Percentiles rank a stretch among this genome's conserved stretches.
phyloP scores from a whole-genome alignment of 1,140 invertebrate genomes.

The Solenopsis fugax region DNA sequence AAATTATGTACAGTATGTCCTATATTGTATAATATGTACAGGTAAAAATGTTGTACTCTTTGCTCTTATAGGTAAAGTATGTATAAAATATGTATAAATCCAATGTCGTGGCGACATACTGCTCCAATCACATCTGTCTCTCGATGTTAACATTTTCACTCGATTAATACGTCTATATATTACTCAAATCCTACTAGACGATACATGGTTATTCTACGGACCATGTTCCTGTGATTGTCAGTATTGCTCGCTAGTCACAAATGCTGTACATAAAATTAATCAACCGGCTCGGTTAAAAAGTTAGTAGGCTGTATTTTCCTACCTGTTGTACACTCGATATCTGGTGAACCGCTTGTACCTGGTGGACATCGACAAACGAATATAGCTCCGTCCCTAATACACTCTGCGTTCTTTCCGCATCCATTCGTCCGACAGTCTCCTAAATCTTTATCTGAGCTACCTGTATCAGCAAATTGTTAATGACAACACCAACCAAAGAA shows the following conservation, averaged over 20 bases:
- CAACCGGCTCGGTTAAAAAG: slow-evolving; percentile 78
- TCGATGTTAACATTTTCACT: slow-evolving; percentile 84
- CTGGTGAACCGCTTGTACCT: slow-evolving; percentile 91
- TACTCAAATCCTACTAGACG: slow-evolving; percentile 81
- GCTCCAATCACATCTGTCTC: slow-evolving; percentile 87
- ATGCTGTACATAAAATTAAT: slow-evolving; percentile 85
- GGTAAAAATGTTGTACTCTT: slow-evolving; percentile 57
- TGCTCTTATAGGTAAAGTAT: slow-evolving; percentile 47
- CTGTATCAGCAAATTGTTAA: slow-evolving; percentile 82
- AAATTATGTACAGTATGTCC: slow-evolving; percentile 83
- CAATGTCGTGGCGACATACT: slow-evolving; percentile 68
- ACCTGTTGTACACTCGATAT: slow-evolving; percentile 93
- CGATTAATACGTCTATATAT: slow-evolving; percentile 82
- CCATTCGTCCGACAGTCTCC: slow-evolving; percentile 93
- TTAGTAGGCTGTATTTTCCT: slow-evolving; percentile 84
- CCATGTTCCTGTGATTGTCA: slow-evolving; percentile 79
- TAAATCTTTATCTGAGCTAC: slow-evolving; percentile 89
- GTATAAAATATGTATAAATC: slow-evolving; percentile 61
- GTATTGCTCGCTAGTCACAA: slow-evolving; percentile 84
- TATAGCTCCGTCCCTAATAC: slow-evolving; percentile 91
- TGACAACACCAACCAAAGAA: background rate
- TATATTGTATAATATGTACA: slow-evolving; percentile 74
- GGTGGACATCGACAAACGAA: slow-evolving; percentile 94
- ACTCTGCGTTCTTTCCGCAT: slow-evolving; percentile 94
- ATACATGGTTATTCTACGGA: slow-evolving; percentile 84